Percentiles rank a stretch among this genome's conserved stretches.
These are phyloP conservation scores for Podocnemis expansa DNA, from an alignment of 2,113 vertebrate genomes.

Conservation along the genomic window DNA sequence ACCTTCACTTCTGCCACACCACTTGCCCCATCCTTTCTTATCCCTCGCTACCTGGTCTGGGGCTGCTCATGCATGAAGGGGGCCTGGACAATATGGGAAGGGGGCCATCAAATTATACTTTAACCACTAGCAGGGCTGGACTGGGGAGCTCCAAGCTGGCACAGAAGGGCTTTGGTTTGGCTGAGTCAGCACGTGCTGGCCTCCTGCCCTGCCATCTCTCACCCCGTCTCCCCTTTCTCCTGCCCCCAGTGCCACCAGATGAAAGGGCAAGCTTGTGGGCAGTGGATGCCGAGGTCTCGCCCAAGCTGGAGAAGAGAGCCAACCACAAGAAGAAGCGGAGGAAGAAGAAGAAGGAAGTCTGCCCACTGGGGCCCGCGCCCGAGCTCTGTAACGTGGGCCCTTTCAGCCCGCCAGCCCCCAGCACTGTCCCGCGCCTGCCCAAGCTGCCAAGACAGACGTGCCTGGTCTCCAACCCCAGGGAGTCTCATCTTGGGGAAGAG, in stretches of 20 bases:
- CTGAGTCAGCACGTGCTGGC: too few relatives aligned
- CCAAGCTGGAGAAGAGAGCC: conserved; percentile 86
- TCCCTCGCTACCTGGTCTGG: too few relatives aligned
- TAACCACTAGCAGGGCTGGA: too few relatives aligned
- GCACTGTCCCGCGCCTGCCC: conserved; percentile 87
- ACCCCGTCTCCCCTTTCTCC: rapidly evolving
- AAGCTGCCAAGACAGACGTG: conserved; percentile 86
- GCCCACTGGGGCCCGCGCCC: conserved; percentile 8
- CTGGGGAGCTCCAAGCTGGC: too few relatives aligned
- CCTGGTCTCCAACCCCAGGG: conserved; percentile 80
- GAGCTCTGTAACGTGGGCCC: conserved; percentile 41
- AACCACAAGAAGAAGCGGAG: conserved; percentile 86
- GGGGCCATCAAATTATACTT: too few relatives aligned
- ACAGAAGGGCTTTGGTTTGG: too few relatives aligned
- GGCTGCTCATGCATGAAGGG: too few relatives aligned
- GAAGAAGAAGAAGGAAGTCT: conserved; percentile 87
- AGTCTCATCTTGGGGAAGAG: conserved; percentile 66
- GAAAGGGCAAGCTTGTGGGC: conserved; percentile 89
- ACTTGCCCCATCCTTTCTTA: too few relatives aligned
- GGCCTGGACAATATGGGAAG: too few relatives aligned
- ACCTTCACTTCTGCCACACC: too few relatives aligned
- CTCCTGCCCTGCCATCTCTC: background rate
- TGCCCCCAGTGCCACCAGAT: conserved; percentile 86
- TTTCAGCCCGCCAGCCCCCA: conserved; percentile 67
- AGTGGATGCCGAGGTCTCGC: conserved; percentile 90